Evolutionary conservation across 1,140 invertebrate genomes (phyloP).

Genomic region (Camponotus vicinus): DNA sequence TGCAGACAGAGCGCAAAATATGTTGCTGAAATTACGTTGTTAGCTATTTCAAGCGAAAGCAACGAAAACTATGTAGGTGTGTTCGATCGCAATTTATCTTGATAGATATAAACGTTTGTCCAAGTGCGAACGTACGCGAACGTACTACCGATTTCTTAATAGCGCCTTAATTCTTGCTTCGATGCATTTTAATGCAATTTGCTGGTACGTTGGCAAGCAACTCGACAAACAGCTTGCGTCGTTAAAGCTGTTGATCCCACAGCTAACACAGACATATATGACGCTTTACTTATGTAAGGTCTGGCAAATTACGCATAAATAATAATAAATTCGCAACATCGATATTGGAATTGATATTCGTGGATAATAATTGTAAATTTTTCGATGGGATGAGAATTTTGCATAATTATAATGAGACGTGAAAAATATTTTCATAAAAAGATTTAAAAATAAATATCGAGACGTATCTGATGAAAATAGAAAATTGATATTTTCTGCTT

Average conservation of each 20-base stretch:
- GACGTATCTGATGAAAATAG: not conserved
- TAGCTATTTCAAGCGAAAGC: conserved; percentile 26
- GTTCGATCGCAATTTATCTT: conserved; percentile 24
- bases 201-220: conserved; percentile 6
- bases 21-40: not conserved
- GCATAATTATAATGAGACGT: not conserved
- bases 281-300: conserved; percentile 12
- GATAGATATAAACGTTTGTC: not conserved
- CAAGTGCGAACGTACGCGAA: conserved; percentile 18
- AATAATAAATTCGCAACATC: not conserved
- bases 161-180: conserved; percentile 50
- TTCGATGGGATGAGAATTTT: not conserved
- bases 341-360: conserved; percentile 15
- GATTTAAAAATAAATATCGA: not conserved
- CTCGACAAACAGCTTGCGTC: not conserved
- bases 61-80: conserved; percentile 29
- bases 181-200: conserved; percentile 34
- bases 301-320: not conserved
- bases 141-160: conserved; percentile 37
- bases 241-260: conserved; percentile 17
- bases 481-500: not conserved
- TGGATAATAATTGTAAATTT: not conserved
- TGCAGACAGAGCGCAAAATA: not conserved
- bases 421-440: not conserved
- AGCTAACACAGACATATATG: not conserved